Percentiles rank a stretch among this genome's conserved stretches.
These are phyloP conservation scores for Onychorhynchus coronatus DNA, from an alignment of 2,113 vertebrate genomes.

Conservation along the genomic window DNA sequence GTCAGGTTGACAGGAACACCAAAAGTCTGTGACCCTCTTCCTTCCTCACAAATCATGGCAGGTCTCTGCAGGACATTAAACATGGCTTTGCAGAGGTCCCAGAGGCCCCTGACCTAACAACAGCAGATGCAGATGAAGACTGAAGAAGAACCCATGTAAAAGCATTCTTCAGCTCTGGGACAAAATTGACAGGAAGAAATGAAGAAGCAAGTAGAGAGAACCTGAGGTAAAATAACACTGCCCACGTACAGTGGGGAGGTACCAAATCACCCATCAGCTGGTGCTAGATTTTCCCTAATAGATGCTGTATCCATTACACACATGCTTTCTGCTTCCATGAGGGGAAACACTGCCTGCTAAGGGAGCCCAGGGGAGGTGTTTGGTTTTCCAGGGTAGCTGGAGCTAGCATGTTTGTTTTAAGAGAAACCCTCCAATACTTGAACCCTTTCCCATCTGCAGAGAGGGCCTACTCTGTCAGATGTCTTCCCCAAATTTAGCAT, in stretches of 20 bases:
- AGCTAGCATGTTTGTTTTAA: not conserved
- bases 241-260: not conserved
- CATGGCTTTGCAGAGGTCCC: not conserved
- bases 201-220: not conserved
- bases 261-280: not conserved
- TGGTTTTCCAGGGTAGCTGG: not conserved
- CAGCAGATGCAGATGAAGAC: not conserved
- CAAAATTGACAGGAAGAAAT: not conserved
- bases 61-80: not conserved
- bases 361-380: not conserved
- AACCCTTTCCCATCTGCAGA: not conserved
- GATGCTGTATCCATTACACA: not conserved
- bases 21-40: not conserved
- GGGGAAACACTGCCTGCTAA: not conserved
- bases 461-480: not conserved
- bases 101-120: not conserved
- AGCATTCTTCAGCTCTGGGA: not conserved
- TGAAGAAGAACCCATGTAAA: not conserved
- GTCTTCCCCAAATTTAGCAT: not conserved
- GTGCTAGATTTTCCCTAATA: not conserved
- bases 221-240: not conserved
- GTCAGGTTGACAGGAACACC: not conserved
- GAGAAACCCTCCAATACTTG: not conserved
- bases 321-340: not conserved
- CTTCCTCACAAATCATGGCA: not conserved